These are phyloP conservation scores for Python bivittatus DNA, from an alignment of 2,113 vertebrate genomes.

Conservation along the genomic window DNA sequence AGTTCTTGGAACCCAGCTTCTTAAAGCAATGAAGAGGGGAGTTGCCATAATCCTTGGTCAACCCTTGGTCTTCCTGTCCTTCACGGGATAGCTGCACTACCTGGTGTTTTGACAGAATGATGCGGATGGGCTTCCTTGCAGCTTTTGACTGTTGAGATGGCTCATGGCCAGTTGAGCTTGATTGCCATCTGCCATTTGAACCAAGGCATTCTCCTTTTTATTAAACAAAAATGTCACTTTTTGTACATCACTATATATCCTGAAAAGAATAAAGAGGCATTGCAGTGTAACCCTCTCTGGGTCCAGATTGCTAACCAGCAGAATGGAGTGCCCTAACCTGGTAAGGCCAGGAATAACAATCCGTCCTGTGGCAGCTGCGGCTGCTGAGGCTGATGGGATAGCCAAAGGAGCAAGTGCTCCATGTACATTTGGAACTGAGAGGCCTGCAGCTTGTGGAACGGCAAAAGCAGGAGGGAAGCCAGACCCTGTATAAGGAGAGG, in stretches of 20 bases:
- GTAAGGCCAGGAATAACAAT: constrained; percentile 83
- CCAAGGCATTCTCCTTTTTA: constrained; percentile 93
- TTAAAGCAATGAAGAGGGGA: constrained; percentile 95
- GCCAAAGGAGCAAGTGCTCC: constrained; percentile 86
- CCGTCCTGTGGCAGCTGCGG: constrained; percentile 86
- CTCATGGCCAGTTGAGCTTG: constrained; percentile 97
- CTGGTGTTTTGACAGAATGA: constrained; percentile 90
- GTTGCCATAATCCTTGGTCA: constrained; percentile 90
- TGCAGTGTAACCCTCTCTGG: constrained; percentile 99
- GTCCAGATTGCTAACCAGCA: constrained; percentile 95
- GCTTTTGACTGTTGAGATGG: constrained; percentile 90
- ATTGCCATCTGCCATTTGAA: constrained; percentile 92
- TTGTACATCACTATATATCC: constrained; percentile 83
- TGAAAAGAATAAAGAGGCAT: constrained; percentile 99
- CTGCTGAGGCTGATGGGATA: constrained; percentile 82
- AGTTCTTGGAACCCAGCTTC: constrained; percentile 96
- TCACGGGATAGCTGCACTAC: constrained; percentile 90
- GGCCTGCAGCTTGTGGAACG: constrained; percentile 88
- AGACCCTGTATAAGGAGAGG: constrained; percentile 85
- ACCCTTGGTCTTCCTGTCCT: constrained; percentile 89
- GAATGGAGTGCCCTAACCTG: constrained; percentile 83
- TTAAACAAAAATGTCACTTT: constrained; percentile 96
- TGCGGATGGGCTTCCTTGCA: constrained; percentile 88
- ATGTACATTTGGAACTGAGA: constrained; percentile 83
- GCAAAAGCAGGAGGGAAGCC: constrained; percentile 90